Evolutionary conservation across 2,888 invertebrate species (phyloP), one percentile per base, ranked within the genome.

Genomic region (Ophion slaviceki): DNA sequence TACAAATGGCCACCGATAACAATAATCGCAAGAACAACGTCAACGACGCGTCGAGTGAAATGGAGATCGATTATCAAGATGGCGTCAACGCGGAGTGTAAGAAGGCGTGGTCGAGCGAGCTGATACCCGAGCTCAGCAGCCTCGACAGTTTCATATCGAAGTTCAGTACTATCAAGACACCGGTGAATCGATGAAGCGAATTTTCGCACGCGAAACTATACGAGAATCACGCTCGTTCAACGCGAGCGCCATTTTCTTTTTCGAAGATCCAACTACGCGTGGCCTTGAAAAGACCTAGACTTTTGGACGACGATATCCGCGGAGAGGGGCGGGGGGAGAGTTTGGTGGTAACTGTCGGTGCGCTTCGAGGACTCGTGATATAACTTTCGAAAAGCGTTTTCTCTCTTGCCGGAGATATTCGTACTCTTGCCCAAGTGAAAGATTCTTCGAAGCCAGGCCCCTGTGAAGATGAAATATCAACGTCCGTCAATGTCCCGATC

Each of bases 81-180:
- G 87, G 84, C 36, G 82, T 79, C 40, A 36, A 59, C 6, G 79
- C 76, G 32, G 71, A 82, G 45, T 80, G 79, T 10, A 59, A 62
- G 32, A 84, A 87, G 66, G 87, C 87, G 0, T 93, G 92, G 92
- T 88, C 89, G 62, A 88, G 88, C 40, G 67, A 88, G n/a, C 77
- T 90, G 4, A 94, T 93, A 79, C 95, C 95, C 92, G 96, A 96
- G 93, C 94, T 96, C 92, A 95, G 95, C 92, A 96, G 96, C 90
- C 92, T 96, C 92, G 95, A 96, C 94, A 95, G 94, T 91, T 96
- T 96, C 94, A 96, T 96, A 95, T 95, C 95, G 89, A 95, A 96
- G 93, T 94, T 96, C 91, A 95, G 95, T 91, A 95, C 94, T 92
- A 95, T 96, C 88, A 96, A 96, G 90, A 88, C 89, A 87, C 92